A percentile compares a stretch with the other conserved stretches of the same genome.
These are phyloP conservation scores for Poeciliopsis retropinna DNA, from an alignment of 2,113 vertebrate genomes.

Conservation along the genomic window DNA sequence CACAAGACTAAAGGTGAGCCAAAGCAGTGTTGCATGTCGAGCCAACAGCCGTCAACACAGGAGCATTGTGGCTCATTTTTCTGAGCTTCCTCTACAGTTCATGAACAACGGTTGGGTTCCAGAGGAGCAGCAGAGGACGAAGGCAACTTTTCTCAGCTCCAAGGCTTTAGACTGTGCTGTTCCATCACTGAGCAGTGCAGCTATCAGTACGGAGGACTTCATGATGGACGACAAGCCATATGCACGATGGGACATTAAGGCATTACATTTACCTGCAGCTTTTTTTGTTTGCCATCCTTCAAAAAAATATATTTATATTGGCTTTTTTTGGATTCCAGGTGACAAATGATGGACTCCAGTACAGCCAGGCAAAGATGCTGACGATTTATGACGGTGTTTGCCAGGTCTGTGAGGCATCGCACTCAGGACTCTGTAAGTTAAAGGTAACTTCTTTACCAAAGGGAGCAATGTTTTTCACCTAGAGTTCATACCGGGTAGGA, in stretches of 20 bases:
- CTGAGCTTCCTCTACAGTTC: slow-evolving; percentile 54
- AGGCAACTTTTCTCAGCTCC: slow-evolving; percentile 84
- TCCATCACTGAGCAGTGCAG: slow-evolving; percentile 73
- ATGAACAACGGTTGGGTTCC: slow-evolving; percentile 75
- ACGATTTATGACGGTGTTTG: slow-evolving; percentile 83
- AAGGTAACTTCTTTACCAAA: slow-evolving; percentile 79
- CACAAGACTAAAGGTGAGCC: slow-evolving; percentile 77
- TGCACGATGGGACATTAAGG: slow-evolving; percentile 86
- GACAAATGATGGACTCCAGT: slow-evolving; percentile 82
- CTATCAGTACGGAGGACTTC: slow-evolving; percentile 70
- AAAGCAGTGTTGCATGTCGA: neutral
- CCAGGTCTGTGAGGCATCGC: slow-evolving; percentile 78
- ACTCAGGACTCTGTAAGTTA: slow-evolving; percentile 84
- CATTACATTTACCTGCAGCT: slow-evolving; percentile 30
- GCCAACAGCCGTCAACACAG: neutral
- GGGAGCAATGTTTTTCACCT: too few relatives aligned
- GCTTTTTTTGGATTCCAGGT: slow-evolving; percentile 62
- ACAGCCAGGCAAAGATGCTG: slow-evolving; percentile 79
- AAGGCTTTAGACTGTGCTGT: slow-evolving; percentile 80
- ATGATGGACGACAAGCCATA: slow-evolving; percentile 79
- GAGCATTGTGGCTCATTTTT: neutral
- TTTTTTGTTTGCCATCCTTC: too few relatives aligned
- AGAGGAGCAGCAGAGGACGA: slow-evolving; percentile 77
- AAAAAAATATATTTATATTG: too few relatives aligned
- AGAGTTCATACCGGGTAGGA: too few relatives aligned